Conservation (phyloP, 2,797 vertebrate species). For the Antrozous pallidus region DNA sequence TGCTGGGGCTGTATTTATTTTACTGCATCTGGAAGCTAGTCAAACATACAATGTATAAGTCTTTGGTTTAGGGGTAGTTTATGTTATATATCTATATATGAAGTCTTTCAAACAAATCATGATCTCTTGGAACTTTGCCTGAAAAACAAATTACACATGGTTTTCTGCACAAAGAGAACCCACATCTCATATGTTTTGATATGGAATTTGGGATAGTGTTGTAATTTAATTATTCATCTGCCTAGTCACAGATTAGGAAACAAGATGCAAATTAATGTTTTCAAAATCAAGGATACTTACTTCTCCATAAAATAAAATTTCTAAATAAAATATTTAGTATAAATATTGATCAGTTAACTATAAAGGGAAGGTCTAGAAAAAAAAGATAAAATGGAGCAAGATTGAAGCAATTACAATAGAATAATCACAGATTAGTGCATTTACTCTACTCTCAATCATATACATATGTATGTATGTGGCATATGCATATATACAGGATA, state of each 20-base stretch:
- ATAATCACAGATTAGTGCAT: neutral
- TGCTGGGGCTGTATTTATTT: neutral
- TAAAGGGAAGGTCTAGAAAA: neutral
- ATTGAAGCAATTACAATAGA: neutral
- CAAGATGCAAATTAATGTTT: neutral
- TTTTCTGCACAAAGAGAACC: neutral
- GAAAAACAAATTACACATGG: neutral
- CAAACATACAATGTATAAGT: neutral
- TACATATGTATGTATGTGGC: neutral
- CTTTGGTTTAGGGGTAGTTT: neutral
- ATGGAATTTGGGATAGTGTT: neutral
- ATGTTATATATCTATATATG: neutral
- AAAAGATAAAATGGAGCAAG: neutral
- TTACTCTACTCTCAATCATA: neutral
- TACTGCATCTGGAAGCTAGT: neutral
- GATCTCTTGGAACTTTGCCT: neutral
- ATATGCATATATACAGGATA: neutral
- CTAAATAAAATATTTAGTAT: neutral
- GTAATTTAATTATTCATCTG: neutral
- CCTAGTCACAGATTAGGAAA: neutral
- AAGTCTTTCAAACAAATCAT: neutral
- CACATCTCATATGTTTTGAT: neutral
- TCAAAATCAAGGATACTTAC: neutral
- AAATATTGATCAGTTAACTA: neutral
- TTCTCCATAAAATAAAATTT: conserved; percentile 21